phyloP scores from a whole-genome alignment of 2,113 vertebrate species.

The Piaya cayana region DNA sequence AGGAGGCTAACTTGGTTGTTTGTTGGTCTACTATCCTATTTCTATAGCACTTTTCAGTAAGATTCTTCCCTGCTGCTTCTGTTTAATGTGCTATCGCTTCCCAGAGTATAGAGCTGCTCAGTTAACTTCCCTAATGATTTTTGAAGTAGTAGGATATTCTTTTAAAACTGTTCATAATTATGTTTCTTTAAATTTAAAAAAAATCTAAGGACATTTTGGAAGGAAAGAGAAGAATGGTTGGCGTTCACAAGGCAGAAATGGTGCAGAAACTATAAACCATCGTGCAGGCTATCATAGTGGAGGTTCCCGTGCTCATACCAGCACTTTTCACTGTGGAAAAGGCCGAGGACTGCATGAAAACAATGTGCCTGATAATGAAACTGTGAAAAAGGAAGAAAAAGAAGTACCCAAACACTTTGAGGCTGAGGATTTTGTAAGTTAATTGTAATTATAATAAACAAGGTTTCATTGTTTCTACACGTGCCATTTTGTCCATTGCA shows the following conservation, averaged over 20 bases:
- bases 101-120: background rate
- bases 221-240: constrained; percentile 82
- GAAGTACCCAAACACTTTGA: constrained; percentile 77
- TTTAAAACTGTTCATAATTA: background rate
- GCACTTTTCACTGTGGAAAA: constrained; percentile 72
- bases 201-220: constrained; percentile 74
- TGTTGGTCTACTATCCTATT: background rate
- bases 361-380: constrained; percentile 62
- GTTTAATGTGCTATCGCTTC: fast-evolving
- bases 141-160: background rate
- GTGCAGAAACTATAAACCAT: constrained; percentile 74
- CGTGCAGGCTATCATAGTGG: constrained; percentile 66
- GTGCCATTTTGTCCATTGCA: background rate
- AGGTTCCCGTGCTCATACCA: constrained; percentile 59
- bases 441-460: background rate
- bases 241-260: constrained; percentile 76
- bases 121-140: background rate
- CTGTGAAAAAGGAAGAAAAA: constrained; percentile 65
- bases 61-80: background rate
- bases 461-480: background rate
- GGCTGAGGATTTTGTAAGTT: constrained; percentile 86
- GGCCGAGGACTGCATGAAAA: constrained; percentile 71
- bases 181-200: background rate
- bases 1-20: background rate
- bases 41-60: background rate